Conservation (phyloP, 2,888 invertebrate species). For the Tribolium freemani region DNA sequence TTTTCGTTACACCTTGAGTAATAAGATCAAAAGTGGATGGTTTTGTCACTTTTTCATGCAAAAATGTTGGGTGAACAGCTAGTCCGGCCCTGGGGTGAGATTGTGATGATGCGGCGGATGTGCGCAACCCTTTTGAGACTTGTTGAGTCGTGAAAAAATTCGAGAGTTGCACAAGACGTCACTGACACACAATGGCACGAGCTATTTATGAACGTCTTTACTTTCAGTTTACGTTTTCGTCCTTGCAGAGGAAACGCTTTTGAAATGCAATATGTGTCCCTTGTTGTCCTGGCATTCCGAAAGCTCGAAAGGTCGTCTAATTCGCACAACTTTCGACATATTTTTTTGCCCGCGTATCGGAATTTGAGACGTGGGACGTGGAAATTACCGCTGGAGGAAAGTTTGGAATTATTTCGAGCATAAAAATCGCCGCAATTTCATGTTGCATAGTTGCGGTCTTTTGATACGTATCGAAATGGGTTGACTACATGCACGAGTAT, state of each 20-base stretch:
- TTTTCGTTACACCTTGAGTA: too few species aligned
- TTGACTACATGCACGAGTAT: constrained; percentile 9
- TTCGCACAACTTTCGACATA: constrained; percentile 2
- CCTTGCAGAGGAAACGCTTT: neutral
- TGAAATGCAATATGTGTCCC: constrained; percentile 26
- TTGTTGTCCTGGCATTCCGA: constrained; percentile 7
- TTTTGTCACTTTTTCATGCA: too few species aligned
- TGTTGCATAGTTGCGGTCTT: neutral
- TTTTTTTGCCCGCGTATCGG: constrained; percentile 1
- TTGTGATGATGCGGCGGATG: neutral
- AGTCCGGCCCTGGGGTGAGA: neutral
- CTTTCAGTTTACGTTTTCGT: constrained; percentile 9
- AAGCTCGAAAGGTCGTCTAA: constrained; percentile 7
- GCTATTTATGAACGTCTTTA: neutral
- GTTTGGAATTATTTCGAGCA: neutral
- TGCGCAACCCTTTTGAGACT: neutral
- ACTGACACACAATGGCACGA: constrained; percentile 1
- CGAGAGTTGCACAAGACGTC: constrained; percentile 2
- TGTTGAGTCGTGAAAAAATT: constrained; percentile 18
- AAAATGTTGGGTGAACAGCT: too few species aligned
- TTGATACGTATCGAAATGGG: constrained; percentile 6
- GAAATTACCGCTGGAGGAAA: too few species aligned
- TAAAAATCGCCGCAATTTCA: constrained; percentile 1
- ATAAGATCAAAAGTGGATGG: too few species aligned
- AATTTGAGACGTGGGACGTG: neutral